Base-by-base conservation (phyloP, 2,113 vertebrate species). In the Apeltes quadracus region DNA sequence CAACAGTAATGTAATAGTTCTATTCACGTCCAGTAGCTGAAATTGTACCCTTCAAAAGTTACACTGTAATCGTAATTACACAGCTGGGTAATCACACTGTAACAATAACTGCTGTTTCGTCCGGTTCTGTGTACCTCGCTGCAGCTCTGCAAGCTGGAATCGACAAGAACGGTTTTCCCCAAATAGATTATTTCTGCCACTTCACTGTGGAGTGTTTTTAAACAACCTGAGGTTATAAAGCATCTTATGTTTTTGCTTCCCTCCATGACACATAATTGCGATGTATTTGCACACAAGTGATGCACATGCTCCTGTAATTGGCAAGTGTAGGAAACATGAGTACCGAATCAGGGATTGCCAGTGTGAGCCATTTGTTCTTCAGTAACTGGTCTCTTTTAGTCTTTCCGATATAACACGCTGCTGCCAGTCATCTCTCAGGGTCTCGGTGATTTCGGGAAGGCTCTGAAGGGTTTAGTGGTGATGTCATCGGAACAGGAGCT, bases 401-500 rank as follows among this genome's bases (percentile, higher is more conserved):
- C 25, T 71, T 56, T 61, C 59, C 98, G 97, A 88, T 98, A 97
- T 79, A 98, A 98, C 83, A 93, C 81, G 68, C 89, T 98, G 74
- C 88, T 97, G 54, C 81, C 63, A n/a, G 93, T 94, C 54, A 95
- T 97, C 81, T 92, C 90, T 32, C 88, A 85, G 72, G 94, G 93
- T 3, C 92, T 98, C 29, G 39, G 75, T 59, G 96, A 98, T 78
- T 83, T 97, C 39, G 90, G 96, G 69, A 97, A 96, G 84, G 97
- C 96, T 50, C 93, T 97, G 59, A 95, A 95, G 77, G 96, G 96
- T 74, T 92, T 95, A 72, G 95, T 96, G 0, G 94, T 97, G 82
- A 97, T 98, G 96, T 98, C 96, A 61, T 96, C 93, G 5, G 91
- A 94, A 57, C 90, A 97, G 78, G 96, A 97, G 90, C 91, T 95